Base-by-base conservation (phyloP, 2,113 vertebrate genomes). In the Gopherus evgoodei region DNA sequence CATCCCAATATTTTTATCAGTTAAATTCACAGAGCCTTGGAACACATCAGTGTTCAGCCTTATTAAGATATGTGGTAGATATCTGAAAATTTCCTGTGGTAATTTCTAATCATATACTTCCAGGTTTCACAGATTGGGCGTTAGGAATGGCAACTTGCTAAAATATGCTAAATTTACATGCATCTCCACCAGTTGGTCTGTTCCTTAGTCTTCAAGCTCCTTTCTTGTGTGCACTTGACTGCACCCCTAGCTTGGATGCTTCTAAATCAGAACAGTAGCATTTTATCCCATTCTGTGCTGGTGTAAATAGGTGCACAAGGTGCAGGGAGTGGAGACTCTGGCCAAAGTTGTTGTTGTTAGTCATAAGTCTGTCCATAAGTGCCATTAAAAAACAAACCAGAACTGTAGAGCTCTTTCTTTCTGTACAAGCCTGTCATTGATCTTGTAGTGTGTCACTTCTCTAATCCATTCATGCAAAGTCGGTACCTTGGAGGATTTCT, bases 231-330 rank as follows among this genome's bases (percentile, higher is more conserved):
- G 59, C 91, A 25, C 83, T 94, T 95, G 88, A 91, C 91, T 87
- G 52, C 76, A 76, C 87, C 8, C 24, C 54, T 21, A 54, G 76
- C 83, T 94, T 97, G 94, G 93, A 91, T 94, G 89, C 81, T 90
- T 59, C 91, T 94, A 65, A 83, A 44, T 95, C 91, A 90, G 85
- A 93, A 97, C 90, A 87, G 47, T 86, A 90, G 69, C 85, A 79
- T 42, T 95, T 96, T 93, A 88, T 93, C 38, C 72, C 85, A 47
- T 91, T 96, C 96, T 84, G 81, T 87, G 84, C 56, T 94, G 88
- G 14, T 88, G 76, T 14, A 0, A 86, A 96, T 59, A 88, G 91
- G 78, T 72, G 5, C 19, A 22, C 69, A 75, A 42, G 10, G 21
- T 42, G 62, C 62, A 25, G 25, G 72, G 83, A 94, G n/a, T 75